phyloP scores from a whole-genome alignment of 2,113 vertebrate species.

The Picathartes gymnocephalus region DNA sequence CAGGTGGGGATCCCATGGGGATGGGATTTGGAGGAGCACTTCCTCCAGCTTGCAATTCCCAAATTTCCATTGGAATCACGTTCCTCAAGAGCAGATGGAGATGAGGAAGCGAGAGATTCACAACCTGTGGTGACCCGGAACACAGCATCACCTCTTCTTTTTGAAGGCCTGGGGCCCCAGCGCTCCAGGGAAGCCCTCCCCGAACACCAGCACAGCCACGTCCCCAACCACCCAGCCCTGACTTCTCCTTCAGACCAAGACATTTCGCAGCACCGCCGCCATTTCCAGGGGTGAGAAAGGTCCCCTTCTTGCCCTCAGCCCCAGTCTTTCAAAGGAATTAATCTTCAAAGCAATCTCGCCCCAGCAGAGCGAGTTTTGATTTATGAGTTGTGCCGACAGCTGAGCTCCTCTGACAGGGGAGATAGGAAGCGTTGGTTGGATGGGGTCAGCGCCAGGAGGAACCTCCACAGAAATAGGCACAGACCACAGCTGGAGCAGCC shows the following conservation, averaged over 20 bases:
- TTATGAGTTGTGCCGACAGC: background rate
- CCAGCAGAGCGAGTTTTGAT: slow-evolving; percentile 1
- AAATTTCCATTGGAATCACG: fast-evolving
- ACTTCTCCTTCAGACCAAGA: background rate
- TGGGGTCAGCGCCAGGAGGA: background rate
- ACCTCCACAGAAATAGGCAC: background rate
- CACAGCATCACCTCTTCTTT: background rate
- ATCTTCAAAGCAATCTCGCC: slow-evolving; percentile 23
- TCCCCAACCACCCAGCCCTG: background rate
- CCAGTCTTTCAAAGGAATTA: slow-evolving; percentile 18
- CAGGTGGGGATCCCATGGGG: fast-evolving
- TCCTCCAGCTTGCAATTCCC: background rate
- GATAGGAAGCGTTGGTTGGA: background rate
- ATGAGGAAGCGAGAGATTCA: background rate
- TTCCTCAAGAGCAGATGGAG: background rate
- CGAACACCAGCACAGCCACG: background rate
- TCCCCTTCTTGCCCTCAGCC: slow-evolving; percentile 4
- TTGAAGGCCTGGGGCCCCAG: fast-evolving
- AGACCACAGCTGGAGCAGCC: background rate
- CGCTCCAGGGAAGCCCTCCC: fast-evolving
- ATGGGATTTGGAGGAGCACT: background rate
- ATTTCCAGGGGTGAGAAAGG: slow-evolving; percentile 7
- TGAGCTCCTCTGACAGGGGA: background rate
- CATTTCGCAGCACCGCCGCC: background rate
- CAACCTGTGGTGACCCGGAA: background rate